Evolutionary conservation across 2,113 vertebrate species (phyloP), one percentile per base, ranked within the genome.

Genomic region (Camelus dromedarius): DNA sequence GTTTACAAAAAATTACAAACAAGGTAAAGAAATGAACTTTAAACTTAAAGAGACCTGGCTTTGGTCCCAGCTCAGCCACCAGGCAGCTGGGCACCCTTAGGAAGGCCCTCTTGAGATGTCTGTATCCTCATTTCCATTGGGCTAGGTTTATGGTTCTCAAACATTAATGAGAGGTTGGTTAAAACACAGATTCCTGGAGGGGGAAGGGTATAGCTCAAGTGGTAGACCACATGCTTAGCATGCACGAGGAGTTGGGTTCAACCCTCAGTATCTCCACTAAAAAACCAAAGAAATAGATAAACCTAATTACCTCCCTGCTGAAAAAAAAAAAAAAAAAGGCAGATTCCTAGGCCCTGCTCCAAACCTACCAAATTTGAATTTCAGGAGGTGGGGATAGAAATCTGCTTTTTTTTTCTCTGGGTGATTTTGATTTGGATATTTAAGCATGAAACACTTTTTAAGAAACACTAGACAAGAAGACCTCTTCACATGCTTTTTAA

Each of bases 381-480:
- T 94, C 38, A 82, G 32, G 48, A 93, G 13, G 32, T 35, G 1
- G 28, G 9, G 42, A 72, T 4, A 62, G 58, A 28, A 96, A 79
- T 38, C 4, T 22, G 26, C 2, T 35, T 83, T 81, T 64, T 81
- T 64, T 56, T 54, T 26, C 18, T 28, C 20, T 5, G 72, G 5
- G 24, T 42, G 72, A 77, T 60, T 94, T 72, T 96, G 30, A 85
- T 76, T 81, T 67, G 32, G 60, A 81, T 83, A 85, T 42, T 80
- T 75, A 81, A 85, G 60, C 20, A 42, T 42, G 38, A 4, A 89
- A 62, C 11, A 83, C 1, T 46, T 56, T 89, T 81, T 79, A 62
- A 73, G 38, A 93, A 96, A 67, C n/a, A 89, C n/a, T 81, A 84
- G 66, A 88, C 8, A 18, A 95, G 6, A 69, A 58, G 58, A 66